Evolutionary conservation across 2,888 invertebrate genomes (phyloP).

Genomic region (Tetramorium bicarinatum): DNA sequence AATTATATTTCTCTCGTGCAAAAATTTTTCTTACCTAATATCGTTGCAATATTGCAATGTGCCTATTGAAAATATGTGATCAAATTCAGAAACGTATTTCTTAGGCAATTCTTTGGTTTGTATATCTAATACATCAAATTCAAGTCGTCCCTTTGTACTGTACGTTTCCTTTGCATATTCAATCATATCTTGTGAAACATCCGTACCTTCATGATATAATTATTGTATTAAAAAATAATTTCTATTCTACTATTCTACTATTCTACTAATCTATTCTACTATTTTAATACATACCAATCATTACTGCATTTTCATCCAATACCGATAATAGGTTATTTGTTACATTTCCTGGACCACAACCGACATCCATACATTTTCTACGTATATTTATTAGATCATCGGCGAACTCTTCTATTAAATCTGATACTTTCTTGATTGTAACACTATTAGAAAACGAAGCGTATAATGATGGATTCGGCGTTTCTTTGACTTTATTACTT

Average conservation of each 20-base stretch:
- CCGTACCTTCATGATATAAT: conserved; percentile 87
- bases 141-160: conserved; percentile 86
- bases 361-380: conserved; percentile 89
- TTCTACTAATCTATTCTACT: too few species aligned
- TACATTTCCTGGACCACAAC: conserved; percentile 92
- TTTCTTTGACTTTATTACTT: too few species aligned
- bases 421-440: too few species aligned
- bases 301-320: conserved; percentile 87
- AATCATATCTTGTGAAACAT: conserved; percentile 91
- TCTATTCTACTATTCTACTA: too few species aligned
- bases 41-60: too few species aligned
- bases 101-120: conserved; percentile 87
- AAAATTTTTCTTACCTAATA: conserved; percentile 7
- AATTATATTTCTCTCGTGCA: neutral
- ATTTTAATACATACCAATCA: conserved; percentile 74
- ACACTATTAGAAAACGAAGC: too few species aligned
- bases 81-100: conserved; percentile 80
- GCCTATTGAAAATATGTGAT: conserved; percentile 12
- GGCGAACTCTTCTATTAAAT: conserved; percentile 87
- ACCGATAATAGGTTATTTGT: conserved; percentile 89
- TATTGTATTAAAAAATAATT: too few species aligned
- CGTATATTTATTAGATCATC: conserved; percentile 73
- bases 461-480: too few species aligned
- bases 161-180: conserved; percentile 87
- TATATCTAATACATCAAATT: conserved; percentile 88